Evolutionary conservation across 1,140 invertebrate genomes (phyloP), one percentile per base, ranked within the genome.

Genomic region (Rhagoletis zephyria): DNA sequence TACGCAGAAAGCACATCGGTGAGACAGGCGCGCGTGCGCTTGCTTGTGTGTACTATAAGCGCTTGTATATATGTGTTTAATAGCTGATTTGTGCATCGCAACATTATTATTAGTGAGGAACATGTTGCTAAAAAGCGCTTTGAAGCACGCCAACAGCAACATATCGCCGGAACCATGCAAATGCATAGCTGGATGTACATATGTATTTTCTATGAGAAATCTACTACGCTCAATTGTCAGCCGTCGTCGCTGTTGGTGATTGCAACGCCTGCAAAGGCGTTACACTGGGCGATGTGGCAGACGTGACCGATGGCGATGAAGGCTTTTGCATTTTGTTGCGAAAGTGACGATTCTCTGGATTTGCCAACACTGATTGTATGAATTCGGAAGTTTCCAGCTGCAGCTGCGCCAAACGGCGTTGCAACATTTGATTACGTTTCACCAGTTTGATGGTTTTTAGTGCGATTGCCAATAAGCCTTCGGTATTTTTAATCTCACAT

Each of bases 351-450:
- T 93, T 93, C 86, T 93, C 92, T 5, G 92, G 92, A 90, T 93
- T 93, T 48, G 90, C 89, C 89, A 93, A 63, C 42, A 93, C 91
- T 51, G 92, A 93, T 87, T 92, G 89, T 81, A 93, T 91, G 61
- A 93, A 93, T 88, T 91, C 89, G 7, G 90, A 91, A 2, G 92
- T 93, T 87, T 93, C 92, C 63, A 90, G 63, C 86, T 93, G 92
- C 85, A 93, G 67, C 56, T 93, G 89, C 0, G 90, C 87, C 61
- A 93, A 59, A 56, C 92, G 90, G 85, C 90, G 89, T 61, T 93
- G 92, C 60, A 93, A 85, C 81, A 93, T 60, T 85, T 90, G 90
- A 74, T 93, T 93, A n/a, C 91, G 91, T 85, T 92, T 91, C 89
- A 93, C 90, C 87, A 93, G 86, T 60, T 91, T 92, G 45, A 93